Evolutionary conservation across 1,140 invertebrate genomes (phyloP), one percentile per base, ranked within the genome.

Genomic region (Gonatopus flavifemur): DNA sequence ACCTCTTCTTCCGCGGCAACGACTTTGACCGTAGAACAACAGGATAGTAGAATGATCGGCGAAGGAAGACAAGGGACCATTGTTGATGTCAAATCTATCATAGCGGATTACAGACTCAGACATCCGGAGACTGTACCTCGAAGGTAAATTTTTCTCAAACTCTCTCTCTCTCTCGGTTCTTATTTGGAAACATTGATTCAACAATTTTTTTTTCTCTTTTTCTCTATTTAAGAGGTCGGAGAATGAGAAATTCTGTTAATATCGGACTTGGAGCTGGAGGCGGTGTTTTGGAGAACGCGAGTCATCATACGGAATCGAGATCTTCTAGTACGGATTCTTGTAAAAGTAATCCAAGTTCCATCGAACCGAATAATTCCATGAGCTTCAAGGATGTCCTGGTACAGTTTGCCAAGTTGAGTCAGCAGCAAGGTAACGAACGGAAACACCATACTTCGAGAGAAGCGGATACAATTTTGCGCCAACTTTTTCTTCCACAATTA

Each of bases 81-180:
- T 20, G 82, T 91, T 35, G 88, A 91, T 69, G 89, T 92, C 9
- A 83, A 88, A 64, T 87, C 89, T 3, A 87, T 93, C 41, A 92
- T 93, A 62, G 89, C 88, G 1, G 88, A 91, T 70, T 89, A 91
- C 64, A 81, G 88, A 50, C 84, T 88, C 36, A 78, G 85, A 52
- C 86, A 89, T 71, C 87, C 87, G 0, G 86, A 88, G 55, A 76
- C 81, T 7, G 84, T 87, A 1, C 87, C 87, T 0, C 67, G 86
- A 54, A 79, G 87, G 67, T 76, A 54, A 53, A 25, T 45, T 8
- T n/a, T 39, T 39, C 6, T 39, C 7, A 6, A 9, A 18, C n/a
- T 39, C 6, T 39, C n/a, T n/a, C 25, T 28, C 12, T 28, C 12
- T 28, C 25, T 28, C 25, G 59, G 30, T 36, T 13, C 33, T 42